Conservation (phyloP, 2,888 invertebrate genomes). For the Mylabris sibirica region DNA sequence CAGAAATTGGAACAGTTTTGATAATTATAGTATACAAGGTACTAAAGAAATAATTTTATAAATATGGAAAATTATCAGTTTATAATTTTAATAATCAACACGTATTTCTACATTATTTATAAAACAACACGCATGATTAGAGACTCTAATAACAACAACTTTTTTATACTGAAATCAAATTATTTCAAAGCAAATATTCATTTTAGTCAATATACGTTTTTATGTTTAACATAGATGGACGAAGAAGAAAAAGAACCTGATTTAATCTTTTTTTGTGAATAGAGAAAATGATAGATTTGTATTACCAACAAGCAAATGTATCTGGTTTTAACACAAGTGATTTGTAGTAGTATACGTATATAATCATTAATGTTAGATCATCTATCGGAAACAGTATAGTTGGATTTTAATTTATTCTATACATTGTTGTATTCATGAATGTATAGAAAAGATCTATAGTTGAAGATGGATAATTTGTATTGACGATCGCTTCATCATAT, state of each 20-base stretch:
- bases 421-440: neutral
- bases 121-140: neutral
- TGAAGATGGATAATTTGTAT: neutral
- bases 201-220: no score
- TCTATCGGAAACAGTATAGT: neutral
- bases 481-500: neutral
- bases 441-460: neutral
- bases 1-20: neutral
- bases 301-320: neutral
- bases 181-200: neutral
- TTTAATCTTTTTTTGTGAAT: neutral
- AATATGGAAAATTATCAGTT: no score
- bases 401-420: neutral
- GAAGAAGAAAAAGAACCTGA: neutral
- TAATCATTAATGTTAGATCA: neutral
- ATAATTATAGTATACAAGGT: slow-evolving; percentile 2
- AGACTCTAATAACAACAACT: neutral
- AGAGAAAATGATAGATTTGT: neutral
- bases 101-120: slow-evolving; percentile 6
- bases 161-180: neutral
- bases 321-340: neutral
- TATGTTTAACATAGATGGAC: no score
- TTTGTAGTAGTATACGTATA: neutral
- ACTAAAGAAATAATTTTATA: neutral
- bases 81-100: neutral